Base-by-base conservation (phyloP, 2,888 invertebrate genomes). In the Strigamia crassipes region DNA sequence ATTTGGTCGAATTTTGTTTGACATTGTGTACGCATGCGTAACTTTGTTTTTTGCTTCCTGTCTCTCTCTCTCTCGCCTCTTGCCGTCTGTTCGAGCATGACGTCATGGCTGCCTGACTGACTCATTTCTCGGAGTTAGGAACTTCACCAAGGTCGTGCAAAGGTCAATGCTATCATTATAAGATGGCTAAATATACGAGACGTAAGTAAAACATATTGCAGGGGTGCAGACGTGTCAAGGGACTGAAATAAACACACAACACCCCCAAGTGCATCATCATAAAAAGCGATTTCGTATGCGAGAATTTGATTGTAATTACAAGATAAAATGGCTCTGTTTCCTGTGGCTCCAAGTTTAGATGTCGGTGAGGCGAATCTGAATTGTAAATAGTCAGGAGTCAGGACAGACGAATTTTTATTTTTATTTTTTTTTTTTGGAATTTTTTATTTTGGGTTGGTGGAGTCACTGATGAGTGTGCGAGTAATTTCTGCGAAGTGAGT, bases 21-120 rank as follows among this genome's bases (percentile, higher is more conserved):
- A 61, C 18, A 61, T 61, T 61, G 61, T 61, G 13, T 61, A 61
- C 61, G 61, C 61, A 61, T n/a, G 61, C 61, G 61, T 61, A 1
- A 1, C 61, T 1, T 5, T 9, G 27, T 61, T n/a, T 9, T 18
- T 21, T 61, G 12, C n/a, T 61, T n/a, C 21, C 21, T 61, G n/a
- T 61, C 61, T 61, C 61, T 61, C 61, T 1, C 61, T 61, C 61
- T 61, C 61, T 61, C 61, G 18, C 61, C 9, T 61, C 21, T n/a
- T n/a, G 12, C n/a, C 61, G n/a, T 12, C 61, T 61, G 61, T 10
- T 61, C 61, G n/a, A 9, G 18, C 61, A n/a, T 61, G 61, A 61
- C 61, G 61, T 61, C 61, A 61, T 61, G 61, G 61, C 61, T 61
- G 61, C 61, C 61, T 61, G 61, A 61, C 61, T 61, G 61, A 61